Base-by-base conservation (phyloP, 2,888 invertebrate species). In the Erebia aethiops region DNA sequence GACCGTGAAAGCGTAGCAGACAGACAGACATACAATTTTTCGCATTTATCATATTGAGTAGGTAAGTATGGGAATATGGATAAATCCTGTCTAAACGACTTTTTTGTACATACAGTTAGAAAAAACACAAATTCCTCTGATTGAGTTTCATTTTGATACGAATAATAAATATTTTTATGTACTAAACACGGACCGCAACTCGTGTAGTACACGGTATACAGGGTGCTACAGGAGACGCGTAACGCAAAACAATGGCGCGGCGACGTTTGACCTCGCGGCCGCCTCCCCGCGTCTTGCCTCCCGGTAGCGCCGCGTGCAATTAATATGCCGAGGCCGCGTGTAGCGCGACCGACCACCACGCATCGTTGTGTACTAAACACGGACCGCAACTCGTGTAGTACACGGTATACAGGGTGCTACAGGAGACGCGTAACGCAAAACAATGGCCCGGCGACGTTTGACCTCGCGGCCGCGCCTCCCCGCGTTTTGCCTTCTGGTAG, bases 221-320 rank as follows among this genome's bases (percentile, higher is more conserved):
- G 43, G 35, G 57, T 62, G 46, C 51, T 56, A 66, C 58, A 69
- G 61, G 8, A 57, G 21, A 21, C 21, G 66, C 66, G 66, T 86
- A 88, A 91, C 91, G 92, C 92, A 90, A 91, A 92, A 92, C 92
- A 92, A 92, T 90, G 91, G 92, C 88, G 84, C 83, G 85, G 87
- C 90, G 92, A 91, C 91, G 92, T 91, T 91, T 92, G 92, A 92
- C 92, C 92, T 92, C 92, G 91, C 88, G 87, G 83, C 85, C 84
- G 82, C 90, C 90, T 84, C 89, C 89, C 88, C 85, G 85, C 86
- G 88, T 88, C 90, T 89, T 88, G 85, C 88, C 87, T 82, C 87
- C 88, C 90, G 91, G 91, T 91, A 90, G 92, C 91, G 88, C 92
- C 92, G 93, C 92, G 91, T 92, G 93, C 93, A 93, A 93, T 93